These are phyloP conservation scores for Cyanocitta stelleri DNA, from an alignment of 2,113 vertebrate genomes.

Conservation along the genomic window DNA sequence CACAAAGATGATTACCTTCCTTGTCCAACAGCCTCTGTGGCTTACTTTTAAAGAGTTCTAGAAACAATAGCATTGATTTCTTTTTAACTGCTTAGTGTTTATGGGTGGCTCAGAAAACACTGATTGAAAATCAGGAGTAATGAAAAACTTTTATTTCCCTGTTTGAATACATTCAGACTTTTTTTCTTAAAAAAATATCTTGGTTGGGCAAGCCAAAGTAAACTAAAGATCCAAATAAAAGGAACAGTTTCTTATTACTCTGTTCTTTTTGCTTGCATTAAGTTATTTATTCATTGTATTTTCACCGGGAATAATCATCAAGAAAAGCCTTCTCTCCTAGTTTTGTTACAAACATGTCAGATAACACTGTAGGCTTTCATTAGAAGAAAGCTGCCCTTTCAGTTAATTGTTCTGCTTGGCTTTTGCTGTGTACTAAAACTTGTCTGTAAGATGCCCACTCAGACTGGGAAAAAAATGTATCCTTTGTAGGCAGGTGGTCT, in stretches of 20 bases:
- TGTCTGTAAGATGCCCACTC: constrained; percentile 15
- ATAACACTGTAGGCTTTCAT: constrained; percentile 1
- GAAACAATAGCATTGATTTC: neutral
- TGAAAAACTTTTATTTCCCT: neutral
- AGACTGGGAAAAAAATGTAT: constrained; percentile 32
- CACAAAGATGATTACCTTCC: neutral
- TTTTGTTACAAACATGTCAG: neutral
- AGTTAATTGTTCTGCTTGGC: neutral
- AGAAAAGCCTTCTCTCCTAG: neutral
- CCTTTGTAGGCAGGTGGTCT: constrained; percentile 68
- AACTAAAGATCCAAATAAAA: neutral
- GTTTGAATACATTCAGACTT: neutral
- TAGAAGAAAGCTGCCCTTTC: constrained; percentile 33
- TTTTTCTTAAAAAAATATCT: neutral
- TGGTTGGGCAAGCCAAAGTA: neutral
- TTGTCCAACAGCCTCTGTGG: neutral
- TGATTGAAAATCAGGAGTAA: neutral
- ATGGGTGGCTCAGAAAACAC: neutral
- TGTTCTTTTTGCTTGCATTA: neutral
- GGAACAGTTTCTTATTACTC: neutral
- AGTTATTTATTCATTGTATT: neutral
- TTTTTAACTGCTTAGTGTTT: neutral
- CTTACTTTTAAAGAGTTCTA: neutral
- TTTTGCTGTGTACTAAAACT: constrained; percentile 43
- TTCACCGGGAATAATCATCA: neutral